Base-by-base conservation (phyloP, 2,888 invertebrate genomes). In the Hydrotaea cyrtoneurina region DNA sequence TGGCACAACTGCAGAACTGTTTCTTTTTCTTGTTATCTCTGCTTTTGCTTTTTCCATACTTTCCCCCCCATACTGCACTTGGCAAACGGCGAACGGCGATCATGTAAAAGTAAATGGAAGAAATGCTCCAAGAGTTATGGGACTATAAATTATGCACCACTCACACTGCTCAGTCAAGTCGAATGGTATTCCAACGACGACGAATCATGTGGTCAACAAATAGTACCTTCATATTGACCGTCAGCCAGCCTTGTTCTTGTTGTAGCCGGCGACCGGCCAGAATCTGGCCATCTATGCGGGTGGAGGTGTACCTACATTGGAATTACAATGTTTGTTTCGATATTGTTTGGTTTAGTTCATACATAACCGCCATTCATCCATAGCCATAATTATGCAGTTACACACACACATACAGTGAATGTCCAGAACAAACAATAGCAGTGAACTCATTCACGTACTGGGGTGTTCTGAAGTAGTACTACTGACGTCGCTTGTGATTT, bases 21-120 rank as follows among this genome's bases (percentile, higher is more conserved):
- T 83, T 80, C n/a, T n/a, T n/a, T n/a, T n/a, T 75, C 50, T 81
- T 81, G 72, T 72, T 78, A 84, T 64, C 77, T 66, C 26, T 66
- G 39, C 62, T 81, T 81, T 74, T 21, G 15, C 69, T 69, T 69
- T 69, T 69, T 46, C 69, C 36, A 10, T 13, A 17, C 74, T 39
- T 66, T 57, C 11, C 23, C 74, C 39, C 17, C 8, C n/a, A n/a
- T n/a, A n/a, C 39, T 17, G 31, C 21, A n/a, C 59, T n/a, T n/a
- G 19, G n/a, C 59, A 53, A 11, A 69, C 13, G 2, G n/a, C 50
- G 50, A 31, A 15, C 17, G 50, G 8, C 21, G 46, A 23, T 21
- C 2, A 13, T 31, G 31, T 31, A 4, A 31, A 31, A n/a, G 19
- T 15, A 31, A 46, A 50, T 36, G 31, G 57, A 17, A 55, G 55